Base-by-base conservation (phyloP, 2,888 invertebrate species). In the Automeris io region DNA sequence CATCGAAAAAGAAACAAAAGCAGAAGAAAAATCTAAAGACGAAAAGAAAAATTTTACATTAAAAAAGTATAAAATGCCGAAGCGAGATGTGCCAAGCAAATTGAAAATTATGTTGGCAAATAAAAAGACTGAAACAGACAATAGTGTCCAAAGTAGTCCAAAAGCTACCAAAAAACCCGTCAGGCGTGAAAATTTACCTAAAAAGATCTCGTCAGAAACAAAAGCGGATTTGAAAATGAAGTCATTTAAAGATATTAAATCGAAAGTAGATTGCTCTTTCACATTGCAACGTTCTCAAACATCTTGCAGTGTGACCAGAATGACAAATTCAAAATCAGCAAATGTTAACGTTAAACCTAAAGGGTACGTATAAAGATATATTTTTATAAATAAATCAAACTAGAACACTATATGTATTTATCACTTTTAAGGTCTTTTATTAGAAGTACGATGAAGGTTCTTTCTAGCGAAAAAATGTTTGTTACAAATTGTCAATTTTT, bases 211-310 rank as follows among this genome's bases (percentile, higher is more conserved):
- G 5, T 91, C 93, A 36, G 95, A 96, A 35, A 92, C 94, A 90
- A 93, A 92, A 74, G 89, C 82, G 35, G 93, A 94, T 54, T 91
- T 90, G 52, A 90, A 91, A 57, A 88, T 88, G 24, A 92, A 93
- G 64, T 90, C 92, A 7, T 91, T 92, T 49, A 95, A 94, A 75
- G 96, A 97, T 70, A 93, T 97, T 22, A 97, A 96, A 75, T 95
- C 96, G 33, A 93, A 95, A 77, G 92, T 95, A 43, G 88, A 89
- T 48, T 89, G 90, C 61, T 83, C 87, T 12, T 82, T 82, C 57
- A 80, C 83, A 5, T 63, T 85, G 47, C 83, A 87, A 70, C 67
- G 85, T 45, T 85, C 85, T 34, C 85, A 85, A 59, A 88, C 87
- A 40, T 79, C 87, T 6, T 80, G 83, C 53, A 82, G 80, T 61